A percentile compares a stretch with the other conserved stretches of the same genome.
These are phyloP conservation scores for Asbolus verrucosus DNA, from an alignment of 1,140 invertebrate species.

Conservation along the genomic window DNA sequence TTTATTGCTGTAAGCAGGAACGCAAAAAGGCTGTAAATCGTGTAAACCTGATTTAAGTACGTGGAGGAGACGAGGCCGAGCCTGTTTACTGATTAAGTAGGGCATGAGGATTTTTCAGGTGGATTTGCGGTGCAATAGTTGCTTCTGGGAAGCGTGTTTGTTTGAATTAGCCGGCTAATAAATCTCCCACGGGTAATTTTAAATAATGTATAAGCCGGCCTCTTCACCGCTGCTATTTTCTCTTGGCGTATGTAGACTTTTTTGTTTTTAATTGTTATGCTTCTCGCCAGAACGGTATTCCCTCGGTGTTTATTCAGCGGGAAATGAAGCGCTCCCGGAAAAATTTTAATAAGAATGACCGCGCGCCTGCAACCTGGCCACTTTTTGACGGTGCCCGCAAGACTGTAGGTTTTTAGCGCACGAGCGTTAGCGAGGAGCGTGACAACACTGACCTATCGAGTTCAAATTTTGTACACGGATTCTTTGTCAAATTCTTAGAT, in stretches of 20 bases:
- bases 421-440: too few species aligned
- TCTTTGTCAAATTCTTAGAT: too few species aligned
- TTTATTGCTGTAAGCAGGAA: slow-evolving; percentile 1
- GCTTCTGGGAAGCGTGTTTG: slow-evolving; percentile 4
- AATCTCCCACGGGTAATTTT: slow-evolving; percentile 10
- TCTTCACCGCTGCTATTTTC: background rate
- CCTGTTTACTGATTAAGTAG: background rate
- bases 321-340: slow-evolving; percentile 1
- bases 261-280: slow-evolving; percentile 28
- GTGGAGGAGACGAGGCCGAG: background rate
- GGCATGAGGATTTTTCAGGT: background rate
- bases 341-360: slow-evolving; percentile 37
- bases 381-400: too few species aligned
- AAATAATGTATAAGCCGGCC: slow-evolving; percentile 18
- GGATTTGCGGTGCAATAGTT: slow-evolving; percentile 4
- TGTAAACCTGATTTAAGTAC: background rate
- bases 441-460: too few species aligned
- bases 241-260: background rate
- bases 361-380: too few species aligned
- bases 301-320: background rate
- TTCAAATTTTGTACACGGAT: too few species aligned
- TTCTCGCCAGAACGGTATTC: slow-evolving; percentile 12
- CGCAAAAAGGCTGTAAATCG: too few species aligned
- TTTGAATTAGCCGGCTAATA: slow-evolving; percentile 13
- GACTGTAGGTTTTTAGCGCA: too few species aligned